A percentile compares a stretch with the other conserved stretches of the same genome.
Conservation (phyloP, 1,140 invertebrate genomes). For the Trichogramma pretiosum region DNA sequence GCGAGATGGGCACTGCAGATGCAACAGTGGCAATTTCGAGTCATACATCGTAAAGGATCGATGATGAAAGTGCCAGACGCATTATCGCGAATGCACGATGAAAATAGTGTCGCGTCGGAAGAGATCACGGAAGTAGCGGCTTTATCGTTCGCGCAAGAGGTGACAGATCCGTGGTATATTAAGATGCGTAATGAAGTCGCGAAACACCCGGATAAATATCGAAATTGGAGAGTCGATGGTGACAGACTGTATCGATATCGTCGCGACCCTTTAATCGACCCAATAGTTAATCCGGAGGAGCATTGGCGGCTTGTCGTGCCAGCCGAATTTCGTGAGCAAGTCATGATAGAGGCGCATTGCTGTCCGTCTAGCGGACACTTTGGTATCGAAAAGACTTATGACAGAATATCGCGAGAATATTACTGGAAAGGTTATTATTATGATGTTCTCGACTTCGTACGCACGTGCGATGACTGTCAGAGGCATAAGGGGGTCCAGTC, state of each 20-base stretch:
- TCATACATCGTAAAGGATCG: neutral
- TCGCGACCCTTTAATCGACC: neutral
- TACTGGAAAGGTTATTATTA: neutral
- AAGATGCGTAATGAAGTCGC: neutral
- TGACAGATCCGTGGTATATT: too few species aligned
- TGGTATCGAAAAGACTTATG: neutral
- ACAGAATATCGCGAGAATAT: neutral
- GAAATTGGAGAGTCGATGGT: neutral
- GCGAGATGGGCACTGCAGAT: neutral
- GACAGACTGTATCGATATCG: neutral
- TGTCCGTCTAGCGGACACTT: too few species aligned
- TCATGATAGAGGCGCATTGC: neutral
- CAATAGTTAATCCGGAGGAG: neutral
- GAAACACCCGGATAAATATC: neutral
- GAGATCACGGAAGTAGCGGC: neutral
- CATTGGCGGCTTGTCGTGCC: neutral
- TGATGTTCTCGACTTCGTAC: neutral
- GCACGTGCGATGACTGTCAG: neutral
- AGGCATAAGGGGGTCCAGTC: neutral
- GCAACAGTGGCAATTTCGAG: neutral
- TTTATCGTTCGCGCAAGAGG: neutral
- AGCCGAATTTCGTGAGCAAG: neutral
- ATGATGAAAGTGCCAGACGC: neutral
- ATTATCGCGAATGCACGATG: neutral
- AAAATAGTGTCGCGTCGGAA: neutral